Conservation (phyloP, 2,797 vertebrate species). For the Diceros bicornis region DNA sequence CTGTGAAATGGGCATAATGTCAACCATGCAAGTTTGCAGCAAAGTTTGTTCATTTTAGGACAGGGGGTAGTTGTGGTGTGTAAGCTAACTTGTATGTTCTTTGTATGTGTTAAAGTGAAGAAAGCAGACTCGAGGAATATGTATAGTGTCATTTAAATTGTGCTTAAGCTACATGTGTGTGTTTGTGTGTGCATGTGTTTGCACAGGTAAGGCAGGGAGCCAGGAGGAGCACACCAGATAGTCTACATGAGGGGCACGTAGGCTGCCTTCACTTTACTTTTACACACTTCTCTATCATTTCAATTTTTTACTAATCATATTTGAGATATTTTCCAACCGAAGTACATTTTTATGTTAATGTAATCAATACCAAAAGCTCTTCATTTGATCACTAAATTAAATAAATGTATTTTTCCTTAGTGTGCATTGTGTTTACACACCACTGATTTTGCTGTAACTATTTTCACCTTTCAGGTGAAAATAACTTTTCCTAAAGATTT, state of each 20-base stretch:
- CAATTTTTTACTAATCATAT: not conserved
- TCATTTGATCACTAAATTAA: not conserved
- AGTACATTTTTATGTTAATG: not conserved
- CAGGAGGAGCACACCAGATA: not conserved
- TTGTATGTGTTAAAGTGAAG: not conserved
- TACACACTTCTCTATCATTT: not conserved
- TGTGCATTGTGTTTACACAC: not conserved
- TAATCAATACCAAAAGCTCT: not conserved
- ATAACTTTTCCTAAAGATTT: not conserved
- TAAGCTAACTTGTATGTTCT: no score
- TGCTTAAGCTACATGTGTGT: not conserved
- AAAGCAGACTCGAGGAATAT: not conserved
- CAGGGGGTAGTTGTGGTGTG: rapidly evolving
- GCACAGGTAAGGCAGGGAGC: not conserved
- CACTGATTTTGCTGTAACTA: not conserved
- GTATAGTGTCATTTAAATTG: not conserved
- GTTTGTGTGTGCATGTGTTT: not conserved
- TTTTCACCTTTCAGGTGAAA: not conserved
- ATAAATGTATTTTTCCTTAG: not conserved
- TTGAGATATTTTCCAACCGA: not conserved
- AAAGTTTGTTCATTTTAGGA: not conserved
- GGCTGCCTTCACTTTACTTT: not conserved
- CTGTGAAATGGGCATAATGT: not conserved
- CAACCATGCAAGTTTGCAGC: not conserved
- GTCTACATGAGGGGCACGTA: not conserved